These are phyloP conservation scores for Pristis pectinata DNA, from an alignment of 2,797 vertebrate genomes.

Conservation along the genomic window DNA sequence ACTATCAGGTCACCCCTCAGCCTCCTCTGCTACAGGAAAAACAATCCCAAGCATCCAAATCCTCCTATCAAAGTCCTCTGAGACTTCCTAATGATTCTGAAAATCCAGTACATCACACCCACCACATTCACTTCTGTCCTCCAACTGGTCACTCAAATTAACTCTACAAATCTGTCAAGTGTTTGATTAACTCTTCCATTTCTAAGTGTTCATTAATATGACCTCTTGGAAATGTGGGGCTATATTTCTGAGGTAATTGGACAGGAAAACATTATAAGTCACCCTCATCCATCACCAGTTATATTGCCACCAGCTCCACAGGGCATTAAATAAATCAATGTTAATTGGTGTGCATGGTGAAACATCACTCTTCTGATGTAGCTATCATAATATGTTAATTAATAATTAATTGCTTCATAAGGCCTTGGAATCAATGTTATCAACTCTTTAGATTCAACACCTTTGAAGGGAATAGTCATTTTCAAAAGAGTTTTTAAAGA, in stretches of 20 bases:
- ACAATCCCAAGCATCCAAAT: neutral
- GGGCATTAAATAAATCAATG: constrained; percentile 22
- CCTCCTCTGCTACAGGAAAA: too few species aligned
- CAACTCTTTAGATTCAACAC: neutral
- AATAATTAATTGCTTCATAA: neutral
- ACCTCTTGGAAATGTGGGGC: neutral
- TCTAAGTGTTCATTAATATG: neutral
- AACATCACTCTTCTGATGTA: neutral
- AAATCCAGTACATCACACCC: too few species aligned
- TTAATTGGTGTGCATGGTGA: neutral
- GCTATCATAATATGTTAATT: neutral
- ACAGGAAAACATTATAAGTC: constrained; percentile 16
- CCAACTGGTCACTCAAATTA: neutral
- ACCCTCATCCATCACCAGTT: neutral
- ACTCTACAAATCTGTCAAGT: neutral
- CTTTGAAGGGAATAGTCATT: neutral
- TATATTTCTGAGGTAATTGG: neutral
- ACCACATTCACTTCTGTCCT: too few species aligned
- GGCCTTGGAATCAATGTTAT: neutral
- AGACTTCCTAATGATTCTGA: too few species aligned
- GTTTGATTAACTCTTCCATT: neutral
- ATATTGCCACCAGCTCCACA: neutral
- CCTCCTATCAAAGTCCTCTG: neutral
- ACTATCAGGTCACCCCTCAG: too few species aligned
- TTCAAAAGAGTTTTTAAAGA: neutral